Base-by-base conservation (phyloP, 2,888 invertebrate species). In the Ceraclea dissimilis region DNA sequence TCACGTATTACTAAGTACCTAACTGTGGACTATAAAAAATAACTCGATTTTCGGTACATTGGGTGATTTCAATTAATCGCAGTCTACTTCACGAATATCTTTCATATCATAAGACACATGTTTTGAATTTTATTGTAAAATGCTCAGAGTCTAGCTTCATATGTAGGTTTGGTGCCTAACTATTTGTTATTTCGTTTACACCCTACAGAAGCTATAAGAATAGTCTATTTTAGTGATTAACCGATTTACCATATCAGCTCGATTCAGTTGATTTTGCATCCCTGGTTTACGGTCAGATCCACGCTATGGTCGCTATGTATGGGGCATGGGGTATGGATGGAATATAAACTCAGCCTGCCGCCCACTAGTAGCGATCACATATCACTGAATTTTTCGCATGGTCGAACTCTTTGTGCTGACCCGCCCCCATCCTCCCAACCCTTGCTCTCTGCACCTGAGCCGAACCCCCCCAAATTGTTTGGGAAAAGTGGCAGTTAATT, bases 351-450 rank as follows among this genome's bases (percentile, higher is more conserved):
- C 31, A 31, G 31, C 31, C 31, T 8, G 31, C 31, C 31, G 6
- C 31, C 31, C 31, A 11, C 31, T n/a, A 31, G 8, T 31, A 31
- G 31, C 43, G 49, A 54, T 57, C 59, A 54, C 60, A 56, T 58
- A 60, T 62, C 61, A 62, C 58, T 49, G 60, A 60, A 62, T 62
- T 62, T 60, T 62, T 58, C 62, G 58, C 48, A 49, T 57, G 58
- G 60, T 47, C 58, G 62, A 51, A 44, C 62, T 51, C 62, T 62
- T 62, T 62, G 62, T 61, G 53, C 53, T 33, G 52, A 17, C 52
- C 49, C 49, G 34, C 19, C 34, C 13, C 22, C 20, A 33, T 33
- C 39, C 11, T 11, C 39, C n/a, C n/a, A n/a, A n/a, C n/a, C n/a
- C n/a, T n/a, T n/a, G n/a, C n/a, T n/a, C n/a, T n/a, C n/a, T n/a